These are phyloP conservation scores for Macaria notata DNA, from an alignment of 2,888 invertebrate genomes.

Conservation along the genomic window DNA sequence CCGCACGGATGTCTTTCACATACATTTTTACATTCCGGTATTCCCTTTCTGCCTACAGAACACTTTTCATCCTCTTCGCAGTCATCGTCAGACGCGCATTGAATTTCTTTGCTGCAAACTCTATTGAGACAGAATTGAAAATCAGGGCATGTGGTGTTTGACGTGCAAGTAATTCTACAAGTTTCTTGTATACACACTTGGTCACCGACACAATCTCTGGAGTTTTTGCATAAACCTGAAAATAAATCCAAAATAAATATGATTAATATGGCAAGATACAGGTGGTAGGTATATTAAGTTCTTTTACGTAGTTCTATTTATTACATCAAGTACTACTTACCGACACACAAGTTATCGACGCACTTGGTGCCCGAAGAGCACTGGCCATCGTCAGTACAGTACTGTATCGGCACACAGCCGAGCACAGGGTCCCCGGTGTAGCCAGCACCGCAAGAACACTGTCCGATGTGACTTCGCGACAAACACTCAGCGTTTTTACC, in stretches of 20 bases:
- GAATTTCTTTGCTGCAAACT: slow-evolving; percentile 91
- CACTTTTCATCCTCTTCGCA: slow-evolving; percentile 90
- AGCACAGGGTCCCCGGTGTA: slow-evolving; percentile 93
- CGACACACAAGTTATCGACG: slow-evolving; percentile 89
- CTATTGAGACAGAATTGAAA: slow-evolving; percentile 92
- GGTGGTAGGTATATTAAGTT: neutral
- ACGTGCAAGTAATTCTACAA: slow-evolving; percentile 92
- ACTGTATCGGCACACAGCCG: slow-evolving; percentile 92
- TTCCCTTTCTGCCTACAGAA: slow-evolving; percentile 84
- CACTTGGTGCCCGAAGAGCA: slow-evolving; percentile 93
- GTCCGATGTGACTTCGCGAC: slow-evolving; percentile 89
- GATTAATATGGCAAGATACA: neutral
- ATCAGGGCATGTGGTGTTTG: slow-evolving; percentile 91
- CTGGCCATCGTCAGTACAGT: slow-evolving; percentile 90
- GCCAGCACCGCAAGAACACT: slow-evolving; percentile 92
- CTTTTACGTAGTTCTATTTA: neutral
- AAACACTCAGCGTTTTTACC: slow-evolving; percentile 90
- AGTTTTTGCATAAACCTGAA: slow-evolving; percentile 88
- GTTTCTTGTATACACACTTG: slow-evolving; percentile 93
- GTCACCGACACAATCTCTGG: slow-evolving; percentile 92
- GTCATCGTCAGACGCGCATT: slow-evolving; percentile 87
- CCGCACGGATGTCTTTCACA: slow-evolving; percentile 90
- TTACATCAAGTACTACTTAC: slow-evolving; percentile 63
- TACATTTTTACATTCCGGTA: slow-evolving; percentile 88
- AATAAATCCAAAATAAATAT: slow-evolving; percentile 30